Base-by-base conservation (phyloP, 1,140 invertebrate genomes). In the Triops cancriformis region DNA sequence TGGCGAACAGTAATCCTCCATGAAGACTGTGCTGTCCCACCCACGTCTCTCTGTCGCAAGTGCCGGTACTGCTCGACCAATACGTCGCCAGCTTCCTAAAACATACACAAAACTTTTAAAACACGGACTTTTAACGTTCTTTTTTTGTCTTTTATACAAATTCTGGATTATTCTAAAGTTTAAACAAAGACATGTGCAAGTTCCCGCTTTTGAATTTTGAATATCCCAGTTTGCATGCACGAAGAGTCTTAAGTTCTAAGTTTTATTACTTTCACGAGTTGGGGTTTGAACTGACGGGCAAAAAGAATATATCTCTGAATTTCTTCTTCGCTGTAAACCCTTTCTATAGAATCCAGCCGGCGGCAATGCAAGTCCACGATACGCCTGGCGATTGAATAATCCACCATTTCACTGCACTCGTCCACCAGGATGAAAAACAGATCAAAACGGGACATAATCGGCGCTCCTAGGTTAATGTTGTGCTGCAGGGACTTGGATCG, bases 1-100 rank as follows among this genome's bases (percentile, higher is more conserved):
- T 99, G 98, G n/a, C 98, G 87, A n/a, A 99, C 98, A 0, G 98
- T 99, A 78, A 99, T 97, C 74, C 97, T 87, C 95, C 96, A 98
- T 0, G 92, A 91, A 27, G 93, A 93, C 78, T 86, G 86, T 3
- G 86, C 83, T 76, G 90, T 91, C 0, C 82, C 81, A 6, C 88
- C 87, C 1, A 89, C 88, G 83, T 98, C 97, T 18, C 94, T 87
- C 82, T 95, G 90, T 11, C 98, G 87, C 26, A 99, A 85, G 80
- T 90, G 88, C 26, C 92, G 92, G 85, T 99, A 99, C 85, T 95
- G 92, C 78, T 94, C 91, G 11, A 98, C 93, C 77, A 99, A 87
- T 73, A 93, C 87, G 77, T 94, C 90, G 26, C 89, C 90, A 0
- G 96, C 94, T 82, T 96, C 95, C 86, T 90, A 82, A 85, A 79